Base-by-base conservation (phyloP, 1,140 invertebrate species). In the Drosophila neocordata region DNA sequence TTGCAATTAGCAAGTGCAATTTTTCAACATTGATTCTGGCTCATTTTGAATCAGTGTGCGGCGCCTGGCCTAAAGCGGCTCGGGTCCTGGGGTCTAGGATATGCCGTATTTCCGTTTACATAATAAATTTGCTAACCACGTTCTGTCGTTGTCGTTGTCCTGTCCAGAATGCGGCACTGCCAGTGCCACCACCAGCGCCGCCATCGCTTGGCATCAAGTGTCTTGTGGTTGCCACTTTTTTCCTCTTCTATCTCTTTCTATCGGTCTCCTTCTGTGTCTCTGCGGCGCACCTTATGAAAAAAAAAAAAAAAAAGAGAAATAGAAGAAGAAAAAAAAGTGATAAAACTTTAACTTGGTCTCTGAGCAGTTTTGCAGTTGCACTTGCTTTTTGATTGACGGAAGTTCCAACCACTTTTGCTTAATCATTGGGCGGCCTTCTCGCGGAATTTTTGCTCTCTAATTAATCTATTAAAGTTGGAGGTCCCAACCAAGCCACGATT, bases 121-220 rank as follows among this genome's bases (percentile, higher is more conserved):
- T 90, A 90, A 90, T 90, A 90, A 90, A 90, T 90, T 90, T 90
- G 89, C 84, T 90, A 90, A 90, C 89, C 89, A 90, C 89, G 89
- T 90, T 90, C 80, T 90, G 88, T 89, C 81, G 75, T 73, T 63
- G 72, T 38, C 38, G 44, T 35, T 15, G 57, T 51, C 66, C 72
- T 69, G 41, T 66, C 58, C 65, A 58, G 31, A 63, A 59, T 81
- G 73, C 78, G 62, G 77, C 69, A 81, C 68, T 69, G 64, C 68
- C 74, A 69, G 41, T 48, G 41, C 57, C 82, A 75, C 62, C 82
- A 64, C 78, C 77, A 51, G 20, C 68, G 63, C 37, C 68, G 57
- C 64, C 73, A 75, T 76, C 64, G 83, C 79, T 83, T 84, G 76
- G 76, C 83, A 88, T 83, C 84, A 89, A 88, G 83, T 88, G 84